phyloP scores from a whole-genome alignment of 2,797 vertebrate species.

The Margarornis squamiger region DNA sequence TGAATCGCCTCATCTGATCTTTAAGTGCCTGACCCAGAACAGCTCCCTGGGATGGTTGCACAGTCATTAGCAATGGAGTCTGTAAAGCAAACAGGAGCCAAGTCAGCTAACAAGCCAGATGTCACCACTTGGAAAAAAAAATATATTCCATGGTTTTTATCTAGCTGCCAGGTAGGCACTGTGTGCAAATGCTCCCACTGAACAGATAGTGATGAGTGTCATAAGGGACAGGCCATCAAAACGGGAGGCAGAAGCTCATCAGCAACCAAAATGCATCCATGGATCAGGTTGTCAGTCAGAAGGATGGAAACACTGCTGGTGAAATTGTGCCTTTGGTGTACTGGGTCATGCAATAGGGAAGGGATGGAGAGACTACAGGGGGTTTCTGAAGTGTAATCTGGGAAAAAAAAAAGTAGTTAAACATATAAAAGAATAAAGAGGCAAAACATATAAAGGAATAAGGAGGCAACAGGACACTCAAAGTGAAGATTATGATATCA shows the following conservation, averaged over 20 bases:
- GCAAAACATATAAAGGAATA: neutral
- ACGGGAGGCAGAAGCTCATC: neutral
- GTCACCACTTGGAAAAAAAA: neutral
- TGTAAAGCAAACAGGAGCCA: neutral
- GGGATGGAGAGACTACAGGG: neutral
- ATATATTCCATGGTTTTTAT: neutral
- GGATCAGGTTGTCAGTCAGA: neutral
- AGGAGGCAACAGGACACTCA: neutral
- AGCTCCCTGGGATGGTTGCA: neutral
- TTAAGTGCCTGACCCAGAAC: neutral
- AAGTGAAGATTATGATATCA: neutral
- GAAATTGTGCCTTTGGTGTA: neutral
- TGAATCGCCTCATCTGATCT: neutral
- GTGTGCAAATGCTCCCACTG: neutral
- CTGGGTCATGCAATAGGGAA: neutral
- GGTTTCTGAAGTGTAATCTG: neutral
- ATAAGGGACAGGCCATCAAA: neutral
- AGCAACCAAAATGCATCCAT: neutral
- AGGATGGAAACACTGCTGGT: neutral
- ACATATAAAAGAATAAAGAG: neutral
- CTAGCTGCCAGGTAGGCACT: constrained; percentile 31
- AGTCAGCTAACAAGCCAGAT: constrained; percentile 57
- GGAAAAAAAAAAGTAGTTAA: neutral
- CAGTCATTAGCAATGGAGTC: neutral
- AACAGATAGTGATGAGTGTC: neutral